Base-by-base conservation (phyloP, 1,140 invertebrate genomes). In the Melitaea cinxia region DNA sequence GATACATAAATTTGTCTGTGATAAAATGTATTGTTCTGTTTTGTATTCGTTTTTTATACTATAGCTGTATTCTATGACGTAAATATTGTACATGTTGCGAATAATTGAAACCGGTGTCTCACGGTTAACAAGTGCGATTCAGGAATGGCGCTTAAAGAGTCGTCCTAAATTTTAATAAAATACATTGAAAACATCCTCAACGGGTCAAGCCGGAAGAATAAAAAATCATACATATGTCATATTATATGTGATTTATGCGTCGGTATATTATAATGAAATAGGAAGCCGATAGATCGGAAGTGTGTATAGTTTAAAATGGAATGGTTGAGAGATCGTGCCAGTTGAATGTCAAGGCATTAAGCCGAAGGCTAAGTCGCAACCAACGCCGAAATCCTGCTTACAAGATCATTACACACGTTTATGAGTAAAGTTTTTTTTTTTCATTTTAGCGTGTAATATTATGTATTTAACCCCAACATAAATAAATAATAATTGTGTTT, bases 231-330 rank as follows among this genome's bases (percentile, higher is more conserved):
- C 19, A 39, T 28, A 56, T 33, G 4, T 37, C 28, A 35, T 55
- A 14, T 39, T 23, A 47, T 23, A 47, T 47, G 45, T 37, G 24
- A 15, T 53, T 21, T 64, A 26, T 64, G 37, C 60, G 28, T 53
- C 26, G 50, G 56, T 58, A 52, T 14, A 63, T 52, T 2, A 70
- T 59, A 59, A 54, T 70, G 50, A 74, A 77, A 79, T 73, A 87
- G 85, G 85, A 88, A 88, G 80, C 80, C 42, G 39, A 68, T 67
- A 74, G 72, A 80, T 86, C 85, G 85, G 85, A 88, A 88, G 85
- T 85, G 70, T 72, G 45, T 72, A 73, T 61, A 67, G 69, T 77
- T 82, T 81, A 77, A 88, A 88, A 84, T 82, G 76, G 82, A 88
- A 86, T 80, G 82, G 72, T 78, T 80, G 74, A 78, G 75, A 72